Percentiles rank a stretch among this genome's conserved stretches.
Conservation (phyloP, 2,888 invertebrate species). For the Netelia inedita region DNA sequence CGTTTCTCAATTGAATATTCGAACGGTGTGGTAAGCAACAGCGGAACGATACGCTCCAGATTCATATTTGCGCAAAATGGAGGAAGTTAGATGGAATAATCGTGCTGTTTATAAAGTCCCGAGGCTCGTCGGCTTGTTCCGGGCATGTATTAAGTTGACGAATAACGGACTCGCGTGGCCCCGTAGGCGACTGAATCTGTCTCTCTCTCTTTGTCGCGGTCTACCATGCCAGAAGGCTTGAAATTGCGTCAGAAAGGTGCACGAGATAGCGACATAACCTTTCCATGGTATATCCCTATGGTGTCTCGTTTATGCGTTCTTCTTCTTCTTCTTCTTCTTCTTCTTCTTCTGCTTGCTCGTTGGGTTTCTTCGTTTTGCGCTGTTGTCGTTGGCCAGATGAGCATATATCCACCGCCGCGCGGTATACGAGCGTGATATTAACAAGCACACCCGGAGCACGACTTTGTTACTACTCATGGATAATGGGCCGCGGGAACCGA, state of each 20-base stretch:
- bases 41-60: neutral
- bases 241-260: constrained; percentile 72
- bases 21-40: no score
- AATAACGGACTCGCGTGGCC: constrained; percentile 76
- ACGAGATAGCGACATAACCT: constrained; percentile 75
- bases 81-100: constrained; percentile 77
- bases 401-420: neutral
- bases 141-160: constrained; percentile 81
- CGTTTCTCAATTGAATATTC: no score
- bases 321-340: constrained; percentile 13
- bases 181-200: constrained; percentile 7
- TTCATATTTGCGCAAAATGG: neutral
- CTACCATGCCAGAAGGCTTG: constrained; percentile 73
- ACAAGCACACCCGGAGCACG: constrained; percentile 59
- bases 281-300: constrained; percentile 14
- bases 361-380: constrained; percentile 26
- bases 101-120: constrained; percentile 81
- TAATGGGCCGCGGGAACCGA: constrained; percentile 65
- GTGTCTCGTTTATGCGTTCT: constrained; percentile 49
- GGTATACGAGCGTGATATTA: constrained; percentile 72
- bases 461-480: constrained; percentile 71
- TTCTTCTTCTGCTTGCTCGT: neutral
- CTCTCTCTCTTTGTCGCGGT: constrained; percentile 52
- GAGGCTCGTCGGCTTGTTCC: constrained; percentile 75
- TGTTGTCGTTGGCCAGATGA: constrained; percentile 1